These are phyloP conservation scores for Sminthurinus aureus DNA, from an alignment of 2,888 invertebrate species.

Conservation along the genomic window DNA sequence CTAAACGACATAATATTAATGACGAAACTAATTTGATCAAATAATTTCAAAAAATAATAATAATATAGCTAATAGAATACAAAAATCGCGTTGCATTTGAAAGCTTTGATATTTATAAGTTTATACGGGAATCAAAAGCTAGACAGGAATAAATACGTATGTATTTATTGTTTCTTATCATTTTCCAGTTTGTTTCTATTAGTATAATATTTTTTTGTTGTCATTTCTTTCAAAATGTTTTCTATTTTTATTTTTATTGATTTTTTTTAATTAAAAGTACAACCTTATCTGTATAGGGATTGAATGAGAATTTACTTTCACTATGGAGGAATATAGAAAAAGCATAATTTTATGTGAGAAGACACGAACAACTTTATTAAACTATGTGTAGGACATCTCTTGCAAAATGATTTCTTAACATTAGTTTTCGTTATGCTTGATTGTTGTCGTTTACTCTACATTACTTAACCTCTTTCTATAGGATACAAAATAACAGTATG, in stretches of 20 bases:
- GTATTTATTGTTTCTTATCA: neutral
- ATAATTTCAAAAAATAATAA: neutral
- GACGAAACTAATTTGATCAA: slow-evolving; percentile 21
- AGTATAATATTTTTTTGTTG: slow-evolving; percentile 16
- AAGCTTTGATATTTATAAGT: neutral
- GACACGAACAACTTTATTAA: slow-evolving; percentile 54
- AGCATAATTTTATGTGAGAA: slow-evolving; percentile 49
- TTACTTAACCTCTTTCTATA: too few species aligned
- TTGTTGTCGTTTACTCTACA: slow-evolving; percentile 25
- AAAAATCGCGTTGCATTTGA: neutral
- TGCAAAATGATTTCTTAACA: slow-evolving; percentile 1
- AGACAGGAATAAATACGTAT: neutral
- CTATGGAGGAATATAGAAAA: neutral
- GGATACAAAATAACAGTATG: neutral
- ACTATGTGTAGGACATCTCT: too few species aligned
- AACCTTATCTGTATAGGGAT: neutral
- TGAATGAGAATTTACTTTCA: neutral
- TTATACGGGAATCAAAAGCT: neutral
- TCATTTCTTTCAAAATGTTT: slow-evolving; percentile 30
- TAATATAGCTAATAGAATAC: neutral
- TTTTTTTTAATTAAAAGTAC: neutral
- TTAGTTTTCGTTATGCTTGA: slow-evolving; percentile 25
- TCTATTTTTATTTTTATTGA: slow-evolving; percentile 32
- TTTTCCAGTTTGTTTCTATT: slow-evolving; percentile 7
- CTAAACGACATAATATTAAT: neutral